A percentile compares a stretch with the other conserved stretches of the same genome.
These are phyloP conservation scores for Stenichneumon culpator DNA, from an alignment of 2,888 invertebrate genomes.

Conservation along the genomic window DNA sequence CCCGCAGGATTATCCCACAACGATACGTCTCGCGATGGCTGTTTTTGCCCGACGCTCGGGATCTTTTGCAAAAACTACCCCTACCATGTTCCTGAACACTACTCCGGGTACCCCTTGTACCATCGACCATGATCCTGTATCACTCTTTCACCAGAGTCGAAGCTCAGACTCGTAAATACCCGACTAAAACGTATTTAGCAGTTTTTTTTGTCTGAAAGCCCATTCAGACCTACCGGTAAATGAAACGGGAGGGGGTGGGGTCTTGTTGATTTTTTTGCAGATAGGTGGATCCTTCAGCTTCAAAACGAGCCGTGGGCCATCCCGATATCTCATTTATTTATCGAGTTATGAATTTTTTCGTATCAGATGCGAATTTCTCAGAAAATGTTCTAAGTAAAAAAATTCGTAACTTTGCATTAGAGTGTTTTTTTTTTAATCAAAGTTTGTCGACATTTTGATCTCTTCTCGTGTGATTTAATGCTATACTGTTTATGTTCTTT, in stretches of 20 bases:
- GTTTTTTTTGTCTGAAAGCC: neutral
- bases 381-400: neutral
- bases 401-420: neutral
- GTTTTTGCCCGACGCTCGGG: slow-evolving; percentile 29
- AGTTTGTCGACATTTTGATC: neutral
- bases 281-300: neutral
- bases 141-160: neutral
- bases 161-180: neutral
- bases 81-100: neutral
- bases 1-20: slow-evolving; percentile 80
- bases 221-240: neutral
- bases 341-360: neutral
- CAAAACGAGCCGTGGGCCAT: neutral
- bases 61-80: slow-evolving; percentile 10
- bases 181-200: neutral
- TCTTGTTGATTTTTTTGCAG: neutral
- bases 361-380: neutral
- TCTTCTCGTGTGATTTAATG: neutral
- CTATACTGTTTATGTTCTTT: neutral
- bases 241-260: neutral
- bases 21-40: slow-evolving; percentile 75
- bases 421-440: neutral
- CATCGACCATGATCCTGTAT: neutral
- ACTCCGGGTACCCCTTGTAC: neutral
- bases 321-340: neutral